Evolutionary conservation across 2,113 vertebrate species (phyloP).

Genomic region (Apeltes quadracus): DNA sequence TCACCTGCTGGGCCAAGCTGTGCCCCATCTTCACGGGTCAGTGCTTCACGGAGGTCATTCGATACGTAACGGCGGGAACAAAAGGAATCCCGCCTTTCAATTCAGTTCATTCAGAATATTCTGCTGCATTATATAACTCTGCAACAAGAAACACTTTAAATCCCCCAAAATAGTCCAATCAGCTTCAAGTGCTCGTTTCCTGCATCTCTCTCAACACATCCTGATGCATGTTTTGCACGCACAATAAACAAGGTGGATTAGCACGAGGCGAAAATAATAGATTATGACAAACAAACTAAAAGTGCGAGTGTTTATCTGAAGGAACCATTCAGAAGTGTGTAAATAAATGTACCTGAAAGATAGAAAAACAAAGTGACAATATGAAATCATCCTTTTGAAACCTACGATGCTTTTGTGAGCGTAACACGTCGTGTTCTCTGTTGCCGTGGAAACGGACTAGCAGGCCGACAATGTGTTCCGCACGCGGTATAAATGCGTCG

Average conservation of each 20-base stretch:
- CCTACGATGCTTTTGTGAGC: slow-evolving; percentile 10
- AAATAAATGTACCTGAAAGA: background rate
- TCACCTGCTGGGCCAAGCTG: slow-evolving; percentile 98
- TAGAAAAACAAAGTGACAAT: background rate
- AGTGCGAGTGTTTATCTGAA: no score
- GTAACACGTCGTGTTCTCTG: slow-evolving; percentile 21
- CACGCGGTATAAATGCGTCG: no score
- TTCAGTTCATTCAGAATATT: slow-evolving; percentile 13
- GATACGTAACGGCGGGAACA: slow-evolving; percentile 31
- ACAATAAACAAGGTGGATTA: no score
- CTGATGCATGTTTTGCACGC: no score
- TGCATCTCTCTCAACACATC: no score
- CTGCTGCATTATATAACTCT: background rate
- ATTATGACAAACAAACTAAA: background rate
- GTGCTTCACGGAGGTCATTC: slow-evolving; percentile 57
- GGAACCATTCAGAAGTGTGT: no score
- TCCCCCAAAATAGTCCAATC: no score
- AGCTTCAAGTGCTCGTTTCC: no score
- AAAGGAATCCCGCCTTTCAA: slow-evolving; percentile 18
- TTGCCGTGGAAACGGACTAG: slow-evolving; percentile 72
- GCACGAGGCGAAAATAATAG: background rate
- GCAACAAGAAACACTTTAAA: no score
- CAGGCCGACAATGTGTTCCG: slow-evolving; percentile 15
- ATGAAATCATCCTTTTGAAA: slow-evolving; percentile 11
- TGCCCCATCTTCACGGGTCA: slow-evolving; percentile 97